These are phyloP conservation scores for Okapia johnstoni DNA, from an alignment of 2,113 vertebrate species.

Conservation along the genomic window DNA sequence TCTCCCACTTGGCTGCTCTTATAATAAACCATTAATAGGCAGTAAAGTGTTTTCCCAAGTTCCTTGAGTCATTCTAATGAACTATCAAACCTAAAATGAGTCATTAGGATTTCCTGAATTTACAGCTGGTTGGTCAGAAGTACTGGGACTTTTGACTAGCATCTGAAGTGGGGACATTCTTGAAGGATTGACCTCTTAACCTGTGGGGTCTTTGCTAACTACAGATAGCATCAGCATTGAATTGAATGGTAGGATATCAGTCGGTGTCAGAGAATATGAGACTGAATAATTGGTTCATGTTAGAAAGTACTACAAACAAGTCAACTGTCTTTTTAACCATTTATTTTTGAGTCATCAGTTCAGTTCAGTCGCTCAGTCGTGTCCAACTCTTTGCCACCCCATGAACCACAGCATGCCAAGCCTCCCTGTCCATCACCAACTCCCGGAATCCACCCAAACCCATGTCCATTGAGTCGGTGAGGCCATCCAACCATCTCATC, in stretches of 20 bases:
- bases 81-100: background rate
- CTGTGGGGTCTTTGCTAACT: background rate
- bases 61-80: background rate
- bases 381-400: background rate
- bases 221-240: background rate
- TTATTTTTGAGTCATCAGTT: background rate
- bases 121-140: background rate
- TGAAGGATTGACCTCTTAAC: background rate
- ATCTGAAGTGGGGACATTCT: background rate
- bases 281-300: background rate
- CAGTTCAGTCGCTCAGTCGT: background rate
- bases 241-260: background rate
- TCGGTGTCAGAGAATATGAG: background rate
- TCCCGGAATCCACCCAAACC: background rate
- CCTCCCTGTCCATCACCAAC: background rate
- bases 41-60: background rate
- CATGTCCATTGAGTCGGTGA: background rate
- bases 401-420: background rate
- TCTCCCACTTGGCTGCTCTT: background rate
- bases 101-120: background rate
- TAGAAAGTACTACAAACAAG: background rate
- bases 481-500: background rate
- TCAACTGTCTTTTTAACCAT: background rate
- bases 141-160: background rate
- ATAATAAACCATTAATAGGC: background rate